Evolutionary conservation across 2,888 invertebrate genomes (phyloP), one percentile per base, ranked within the genome.

Genomic region (Eilema sororculum): DNA sequence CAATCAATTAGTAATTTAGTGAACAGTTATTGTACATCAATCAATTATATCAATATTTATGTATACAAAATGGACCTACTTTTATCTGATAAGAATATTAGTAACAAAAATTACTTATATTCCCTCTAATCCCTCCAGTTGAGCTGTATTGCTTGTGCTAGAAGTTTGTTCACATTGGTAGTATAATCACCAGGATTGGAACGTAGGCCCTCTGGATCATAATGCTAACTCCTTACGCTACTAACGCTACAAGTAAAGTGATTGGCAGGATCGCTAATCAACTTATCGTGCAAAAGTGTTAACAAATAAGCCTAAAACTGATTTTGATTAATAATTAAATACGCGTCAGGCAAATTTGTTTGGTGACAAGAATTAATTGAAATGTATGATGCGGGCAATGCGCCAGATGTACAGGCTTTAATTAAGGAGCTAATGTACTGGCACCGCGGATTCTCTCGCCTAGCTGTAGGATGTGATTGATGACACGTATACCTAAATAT

Each of bases 341-440:
- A 87, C 84, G 86, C 83, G 82, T 84, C 85, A 85, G 75, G 84
- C 88, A 89, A 91, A 90, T 89, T 90, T 90, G 90, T 89, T 86
- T 84, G 85, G 88, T 92, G 94, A 93, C 92, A 91, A 86, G 89
- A 90, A 93, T 94, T 93, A 94, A 94, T 94, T 94, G 93, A 92
- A 92, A 93, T 91, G 91, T 93, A 93, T 93, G 91, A 91, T 86
- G 84, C 78, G 84, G 79, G 81, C 84, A 83, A 85, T 80, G 87
- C 84, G 90, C 89, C 94, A 93, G 91, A 93, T 94, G 93, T 90
- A 89, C 84, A 80, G 82, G 90, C 89, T 91, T 93, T 93, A 94
- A 94, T 94, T 94, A 94, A 93, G 93, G 92, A 92, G 91, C 90
- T 91, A 92, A 93, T 93, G 91, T 91, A 93, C 91, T 89, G 90